Conservation (phyloP, 2,797 vertebrate species). For the Graptemys geographica region DNA sequence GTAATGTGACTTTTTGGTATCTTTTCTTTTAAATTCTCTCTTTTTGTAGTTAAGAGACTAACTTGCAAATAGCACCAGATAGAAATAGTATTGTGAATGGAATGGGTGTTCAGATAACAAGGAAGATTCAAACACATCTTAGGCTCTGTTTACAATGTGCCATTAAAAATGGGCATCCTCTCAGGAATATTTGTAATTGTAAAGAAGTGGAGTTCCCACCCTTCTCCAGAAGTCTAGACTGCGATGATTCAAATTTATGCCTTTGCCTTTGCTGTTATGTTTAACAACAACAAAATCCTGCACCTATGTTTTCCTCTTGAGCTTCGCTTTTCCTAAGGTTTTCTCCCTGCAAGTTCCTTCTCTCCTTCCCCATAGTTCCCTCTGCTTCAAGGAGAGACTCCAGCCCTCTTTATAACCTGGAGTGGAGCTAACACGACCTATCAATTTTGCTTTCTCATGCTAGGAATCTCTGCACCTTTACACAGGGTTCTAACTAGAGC, state of each 20-base stretch:
- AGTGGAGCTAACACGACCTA: not conserved
- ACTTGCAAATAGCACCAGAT: not conserved
- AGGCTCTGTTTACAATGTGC: not conserved
- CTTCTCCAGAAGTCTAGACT: not conserved
- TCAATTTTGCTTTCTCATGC: not conserved
- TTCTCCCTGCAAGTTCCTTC: not conserved
- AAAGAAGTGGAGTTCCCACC: not conserved
- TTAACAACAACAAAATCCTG: not conserved
- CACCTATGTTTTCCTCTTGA: not conserved
- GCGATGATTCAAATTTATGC: rapidly evolving
- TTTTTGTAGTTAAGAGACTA: not conserved
- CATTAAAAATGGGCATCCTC: not conserved
- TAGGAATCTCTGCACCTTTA: not conserved
- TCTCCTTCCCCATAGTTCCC: not conserved
- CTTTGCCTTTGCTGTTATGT: not conserved
- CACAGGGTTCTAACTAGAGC: not conserved
- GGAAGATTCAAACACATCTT: not conserved
- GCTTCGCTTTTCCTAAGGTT: not conserved
- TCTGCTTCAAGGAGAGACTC: not conserved
- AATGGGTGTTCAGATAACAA: not conserved
- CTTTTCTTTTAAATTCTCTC: not conserved
- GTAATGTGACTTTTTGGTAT: not conserved
- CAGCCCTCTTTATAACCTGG: not conserved
- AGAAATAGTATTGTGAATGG: not conserved
- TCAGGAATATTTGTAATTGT: not conserved